Evolutionary conservation across 2,797 vertebrate genomes (phyloP), one percentile per base, ranked within the genome.

Genomic region (Hippopotamyrus pictus): DNA sequence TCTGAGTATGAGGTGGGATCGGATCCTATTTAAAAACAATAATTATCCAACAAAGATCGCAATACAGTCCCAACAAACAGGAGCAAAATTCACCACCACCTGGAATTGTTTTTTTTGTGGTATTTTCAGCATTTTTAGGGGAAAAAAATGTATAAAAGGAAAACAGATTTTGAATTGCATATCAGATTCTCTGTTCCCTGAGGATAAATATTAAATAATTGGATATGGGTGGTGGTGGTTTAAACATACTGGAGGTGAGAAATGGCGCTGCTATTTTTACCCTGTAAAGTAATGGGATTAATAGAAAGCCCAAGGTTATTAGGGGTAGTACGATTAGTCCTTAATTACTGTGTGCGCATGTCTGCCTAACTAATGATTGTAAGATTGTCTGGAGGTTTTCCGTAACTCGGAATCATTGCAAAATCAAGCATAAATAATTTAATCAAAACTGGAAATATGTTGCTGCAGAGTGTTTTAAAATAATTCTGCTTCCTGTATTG

Each of bases 171-270:
- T 93, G 93, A 91, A 96, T 94, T 92, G 93, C 93, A 94, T 94
- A 95, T 92, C 92, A 89, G 92, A 95, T 95, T 92, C 29, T 90
- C 91, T 93, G 93, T 93, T 93, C 92, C 87, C 22, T 93, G 93
- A 94, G 93, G 94, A 96, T 96, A 94, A 95, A 92, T 96, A 94
- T 96, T 96, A 96, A 95, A 97, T 96, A 94, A 93, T 86, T 90
- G 88, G 84, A 86, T 17, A 53, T 51, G 84, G 84, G 48, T 92
- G 91, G 84, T 89, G 93, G 94, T 94, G 95, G 94, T 93, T 89
- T 92, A 95, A 94, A 93, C 92, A 93, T 93, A 94, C 93, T 94
- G 93, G 92, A 92, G 92, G 91, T 94, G 94, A 95, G 95, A 95
- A 94, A 94, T 94, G 94, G 93, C 92, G 91, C 90, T 94, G 94